Base-by-base conservation (phyloP, 2,797 vertebrate species). In the Gallirallus australis region DNA sequence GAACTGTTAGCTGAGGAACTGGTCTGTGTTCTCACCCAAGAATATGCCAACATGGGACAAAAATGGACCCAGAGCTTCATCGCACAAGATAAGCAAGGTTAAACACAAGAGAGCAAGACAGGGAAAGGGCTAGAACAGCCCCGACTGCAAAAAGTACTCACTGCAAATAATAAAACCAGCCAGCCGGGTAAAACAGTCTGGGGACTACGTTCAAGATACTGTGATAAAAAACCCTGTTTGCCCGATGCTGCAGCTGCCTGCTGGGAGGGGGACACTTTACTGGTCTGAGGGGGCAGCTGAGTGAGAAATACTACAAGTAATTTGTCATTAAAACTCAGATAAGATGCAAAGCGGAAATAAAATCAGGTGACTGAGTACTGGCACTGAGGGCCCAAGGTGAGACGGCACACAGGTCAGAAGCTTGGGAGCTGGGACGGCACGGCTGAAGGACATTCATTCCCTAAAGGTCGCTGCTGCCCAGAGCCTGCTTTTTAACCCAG, bases 401-500 rank as follows among this genome's bases (percentile, higher is more conserved):
- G 45, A 15, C 0, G 4, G 70, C 31, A 3, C 37, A 2, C 12
- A 6, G 56, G 82, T 63, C 3, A 7, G 83, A 64, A 48, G 65
- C 6, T 0, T 3, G 39, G 10, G 72, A n/a, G 30, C 4, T 0
- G n/a, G 73, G 72, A 52, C 23, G 1, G 3, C 12, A 3, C 1
- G 31, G 83, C 33, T 17, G 7, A 86, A 45, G 50, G 82, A 61
- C 50, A 6, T 80, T 87, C 50, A 6, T 80, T 87, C 27, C 78
- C 81, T 45, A 56, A 63, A 78, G 61, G 89, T 37, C 71, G 27
- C 11, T 70, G 86, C 48, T 87, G 80, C 81, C 56, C 75, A 37
- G 30, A 47, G 47, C 28, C 70, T 21, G 59, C 8, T 84, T 56
- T 84, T 56, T 15, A 40, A 17, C 68, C 73, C 50, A 0, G 18